Percentiles rank a stretch among this genome's conserved stretches.
phyloP scores from a whole-genome alignment of 2,888 invertebrate genomes.

The Drosophila merina region DNA sequence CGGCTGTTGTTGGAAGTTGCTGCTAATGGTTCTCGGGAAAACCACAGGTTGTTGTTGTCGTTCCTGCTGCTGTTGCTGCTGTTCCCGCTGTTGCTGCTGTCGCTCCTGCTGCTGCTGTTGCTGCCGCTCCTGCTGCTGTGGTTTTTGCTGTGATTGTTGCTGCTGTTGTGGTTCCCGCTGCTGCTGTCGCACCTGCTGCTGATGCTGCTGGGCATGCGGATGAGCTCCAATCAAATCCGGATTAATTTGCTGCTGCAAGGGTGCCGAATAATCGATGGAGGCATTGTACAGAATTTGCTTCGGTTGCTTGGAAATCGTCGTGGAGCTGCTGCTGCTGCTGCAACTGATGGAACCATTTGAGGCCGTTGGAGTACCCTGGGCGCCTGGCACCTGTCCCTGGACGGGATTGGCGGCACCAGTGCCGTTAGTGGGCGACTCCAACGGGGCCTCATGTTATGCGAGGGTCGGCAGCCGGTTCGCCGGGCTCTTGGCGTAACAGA shows the following conservation, averaged over 20 bases:
- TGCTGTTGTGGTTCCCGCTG: slow-evolving; percentile 40
- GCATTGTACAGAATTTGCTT: slow-evolving; percentile 80
- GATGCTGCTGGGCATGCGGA: slow-evolving; percentile 80
- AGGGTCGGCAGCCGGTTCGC: slow-evolving; percentile 89
- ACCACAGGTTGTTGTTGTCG: slow-evolving; percentile 44
- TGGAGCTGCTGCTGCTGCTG: slow-evolving; percentile 6
- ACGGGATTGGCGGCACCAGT: slow-evolving; percentile 55
- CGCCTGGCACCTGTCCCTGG: slow-evolving; percentile 39
- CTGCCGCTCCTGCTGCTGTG: slow-evolving; percentile 6
- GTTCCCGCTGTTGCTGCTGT: slow-evolving; percentile 43
- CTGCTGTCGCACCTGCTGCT: slow-evolving; percentile 70
- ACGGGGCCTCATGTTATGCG: slow-evolving; percentile 94
- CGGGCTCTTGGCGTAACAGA: slow-evolving; percentile 92
- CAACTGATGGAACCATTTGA: slow-evolving; percentile 27
- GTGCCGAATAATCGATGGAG: slow-evolving; percentile 82
- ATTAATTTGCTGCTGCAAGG: slow-evolving; percentile 82
- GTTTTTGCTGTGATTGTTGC: slow-evolving; percentile 36
- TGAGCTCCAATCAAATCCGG: slow-evolving; percentile 80
- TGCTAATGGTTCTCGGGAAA: slow-evolving; percentile 49
- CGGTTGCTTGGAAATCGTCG: slow-evolving; percentile 21
- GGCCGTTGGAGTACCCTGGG: slow-evolving; percentile 69
- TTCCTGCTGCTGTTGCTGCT: slow-evolving; percentile 48
- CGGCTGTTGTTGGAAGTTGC: slow-evolving; percentile 47
- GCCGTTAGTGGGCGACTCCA: slow-evolving; percentile 84
- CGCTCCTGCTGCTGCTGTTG: slow-evolving; percentile 52